A percentile compares a stretch with the other conserved stretches of the same genome.
phyloP scores from a whole-genome alignment of 2,113 vertebrate species.

The Percina caprodes region DNA sequence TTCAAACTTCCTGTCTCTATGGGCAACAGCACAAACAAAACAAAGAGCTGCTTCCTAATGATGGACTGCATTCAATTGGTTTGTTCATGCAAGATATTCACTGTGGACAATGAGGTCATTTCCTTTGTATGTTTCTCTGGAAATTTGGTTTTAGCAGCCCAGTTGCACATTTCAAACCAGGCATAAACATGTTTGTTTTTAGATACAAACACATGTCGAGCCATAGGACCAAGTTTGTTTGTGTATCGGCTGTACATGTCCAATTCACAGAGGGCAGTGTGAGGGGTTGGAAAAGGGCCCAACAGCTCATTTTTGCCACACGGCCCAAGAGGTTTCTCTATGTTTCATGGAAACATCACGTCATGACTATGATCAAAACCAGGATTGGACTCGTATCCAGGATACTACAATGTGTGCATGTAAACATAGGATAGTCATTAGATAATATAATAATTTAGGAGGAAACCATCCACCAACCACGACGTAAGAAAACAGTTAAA shows the following conservation, averaged over 20 bases:
- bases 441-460: not conserved
- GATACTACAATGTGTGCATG: not conserved
- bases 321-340: not conserved
- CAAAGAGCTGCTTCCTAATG: constrained; percentile 24
- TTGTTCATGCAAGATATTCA: not conserved
- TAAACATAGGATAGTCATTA: not conserved
- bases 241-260: not conserved
- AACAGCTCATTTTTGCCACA: not conserved
- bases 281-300: not conserved
- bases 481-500: not conserved
- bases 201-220: not conserved
- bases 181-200: not conserved
- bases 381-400: not conserved
- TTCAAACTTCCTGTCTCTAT: constrained; percentile 54
- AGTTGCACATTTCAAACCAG: not conserved
- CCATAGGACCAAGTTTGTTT: not conserved
- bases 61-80: not conserved
- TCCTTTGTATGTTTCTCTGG: not conserved
- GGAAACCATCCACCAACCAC: too few species aligned
- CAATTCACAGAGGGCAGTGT: not conserved
- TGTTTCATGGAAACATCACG: not conserved
- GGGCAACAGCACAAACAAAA: constrained; percentile 53
- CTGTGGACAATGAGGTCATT: constrained; percentile 12
- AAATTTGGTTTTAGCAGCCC: not conserved
- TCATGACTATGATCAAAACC: not conserved